phyloP scores from a whole-genome alignment of 2,113 vertebrate species.

The Burhinus oedicnemus region DNA sequence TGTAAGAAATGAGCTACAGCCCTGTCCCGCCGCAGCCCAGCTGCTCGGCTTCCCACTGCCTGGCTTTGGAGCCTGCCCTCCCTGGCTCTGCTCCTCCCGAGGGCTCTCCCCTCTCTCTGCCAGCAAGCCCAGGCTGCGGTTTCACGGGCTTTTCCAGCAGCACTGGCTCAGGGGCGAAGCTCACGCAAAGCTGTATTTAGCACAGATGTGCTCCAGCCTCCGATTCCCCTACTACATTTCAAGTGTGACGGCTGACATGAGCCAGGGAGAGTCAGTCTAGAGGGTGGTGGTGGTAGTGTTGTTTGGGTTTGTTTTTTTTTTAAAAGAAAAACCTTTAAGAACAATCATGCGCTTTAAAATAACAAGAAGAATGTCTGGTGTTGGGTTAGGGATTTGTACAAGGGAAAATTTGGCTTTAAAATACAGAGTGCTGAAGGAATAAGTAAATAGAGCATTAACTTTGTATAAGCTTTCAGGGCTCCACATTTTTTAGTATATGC shows the following conservation, averaged over 20 bases:
- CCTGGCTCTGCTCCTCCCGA: rapidly evolving
- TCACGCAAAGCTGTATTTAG: background rate
- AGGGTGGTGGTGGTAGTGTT: no score
- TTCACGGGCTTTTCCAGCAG: background rate
- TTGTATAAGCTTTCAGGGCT: background rate
- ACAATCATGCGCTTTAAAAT: background rate
- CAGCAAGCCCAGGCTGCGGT: background rate
- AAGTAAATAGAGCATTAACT: background rate
- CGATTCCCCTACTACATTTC: background rate
- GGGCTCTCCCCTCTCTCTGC: background rate
- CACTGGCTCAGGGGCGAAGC: background rate
- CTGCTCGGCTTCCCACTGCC: background rate
- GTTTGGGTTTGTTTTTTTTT: background rate
- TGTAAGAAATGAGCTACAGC: background rate
- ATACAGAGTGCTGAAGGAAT: background rate
- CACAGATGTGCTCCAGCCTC: background rate
- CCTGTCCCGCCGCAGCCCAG: background rate
- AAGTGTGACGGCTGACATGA: background rate
- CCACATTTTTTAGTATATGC: background rate
- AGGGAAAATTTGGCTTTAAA: background rate
- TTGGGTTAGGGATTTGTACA: background rate
- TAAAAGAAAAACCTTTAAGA: background rate
- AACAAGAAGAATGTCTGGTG: background rate
- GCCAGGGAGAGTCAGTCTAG: background rate
- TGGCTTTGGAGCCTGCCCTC: background rate